Conservation (phyloP, 2,888 invertebrate genomes). For the Ennomos erosarius region DNA sequence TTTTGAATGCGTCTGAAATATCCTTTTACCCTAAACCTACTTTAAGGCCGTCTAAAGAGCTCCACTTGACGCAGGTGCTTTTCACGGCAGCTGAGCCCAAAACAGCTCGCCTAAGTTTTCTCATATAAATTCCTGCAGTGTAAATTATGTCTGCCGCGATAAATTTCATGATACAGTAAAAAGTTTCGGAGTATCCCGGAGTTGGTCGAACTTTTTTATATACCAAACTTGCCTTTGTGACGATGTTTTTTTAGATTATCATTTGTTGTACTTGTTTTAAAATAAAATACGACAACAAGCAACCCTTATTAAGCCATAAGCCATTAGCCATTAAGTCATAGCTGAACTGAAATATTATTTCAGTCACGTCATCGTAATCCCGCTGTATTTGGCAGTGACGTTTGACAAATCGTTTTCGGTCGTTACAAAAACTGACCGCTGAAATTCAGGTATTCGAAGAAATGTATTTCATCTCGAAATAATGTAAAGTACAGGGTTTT, state of each 20-base stretch:
- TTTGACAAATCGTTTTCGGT: conserved; percentile 47
- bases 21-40: too few relatives aligned
- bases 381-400: conserved; percentile 39
- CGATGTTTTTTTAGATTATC: too few relatives aligned
- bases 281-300: too few relatives aligned
- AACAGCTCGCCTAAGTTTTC: conserved; percentile 3
- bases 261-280: too few relatives aligned
- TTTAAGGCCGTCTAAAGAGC: background rate
- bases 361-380: conserved; percentile 38
- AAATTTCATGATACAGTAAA: conserved; percentile 15
- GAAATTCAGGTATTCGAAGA: conserved; percentile 37
- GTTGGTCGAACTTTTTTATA: background rate
- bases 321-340: background rate
- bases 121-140: conserved; percentile 13
- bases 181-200: conserved; percentile 6
- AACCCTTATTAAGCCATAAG: background rate
- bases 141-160: conserved; percentile 8
- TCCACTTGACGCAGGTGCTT: conserved; percentile 1
- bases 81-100: background rate
- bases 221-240: background rate
- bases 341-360: conserved; percentile 9
- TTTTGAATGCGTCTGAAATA: too few relatives aligned
- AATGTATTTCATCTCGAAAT: background rate
- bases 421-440: conserved; percentile 45
- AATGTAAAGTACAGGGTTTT: too few relatives aligned